Conservation (phyloP, 1,140 invertebrate species). For the Megathymus violae region DNA sequence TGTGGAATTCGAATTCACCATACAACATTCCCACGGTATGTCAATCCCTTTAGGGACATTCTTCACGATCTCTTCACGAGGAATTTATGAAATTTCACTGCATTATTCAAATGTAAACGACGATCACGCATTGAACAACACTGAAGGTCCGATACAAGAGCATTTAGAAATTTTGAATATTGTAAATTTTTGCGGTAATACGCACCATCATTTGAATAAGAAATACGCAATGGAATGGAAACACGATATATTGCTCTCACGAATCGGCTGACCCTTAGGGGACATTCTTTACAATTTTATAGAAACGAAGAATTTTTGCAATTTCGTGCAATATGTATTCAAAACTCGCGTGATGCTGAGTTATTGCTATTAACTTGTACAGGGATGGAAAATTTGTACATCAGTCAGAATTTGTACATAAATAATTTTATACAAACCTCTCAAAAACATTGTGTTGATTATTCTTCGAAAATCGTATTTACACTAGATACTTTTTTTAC, state of each 20-base stretch:
- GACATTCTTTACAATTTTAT: background rate
- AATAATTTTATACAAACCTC: too few species aligned
- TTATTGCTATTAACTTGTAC: too few species aligned
- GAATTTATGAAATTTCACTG: conserved; percentile 21
- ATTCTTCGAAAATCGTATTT: too few species aligned
- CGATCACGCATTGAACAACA: too few species aligned
- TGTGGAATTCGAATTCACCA: conserved; percentile 51
- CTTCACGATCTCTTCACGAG: conserved; percentile 6
- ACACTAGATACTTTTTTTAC: too few species aligned
- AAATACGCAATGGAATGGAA: background rate
- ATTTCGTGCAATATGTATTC: conserved; percentile 4
- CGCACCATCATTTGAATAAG: background rate
- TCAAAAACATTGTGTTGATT: too few species aligned
- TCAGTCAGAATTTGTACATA: background rate
- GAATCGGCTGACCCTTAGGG: background rate
- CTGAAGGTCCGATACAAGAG: conserved; percentile 2
- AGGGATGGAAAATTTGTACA: background rate
- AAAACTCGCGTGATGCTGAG: too few species aligned
- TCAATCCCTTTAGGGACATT: conserved; percentile 42
- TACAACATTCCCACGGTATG: conserved; percentile 53
- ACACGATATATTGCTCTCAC: background rate
- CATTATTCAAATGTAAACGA: conserved; percentile 28
- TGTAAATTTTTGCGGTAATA: conserved; percentile 2
- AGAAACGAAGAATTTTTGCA: conserved; percentile 22
- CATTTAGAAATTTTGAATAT: conserved; percentile 18